Conservation (phyloP, 2,888 invertebrate species). For the Ichneumon xanthorius region DNA sequence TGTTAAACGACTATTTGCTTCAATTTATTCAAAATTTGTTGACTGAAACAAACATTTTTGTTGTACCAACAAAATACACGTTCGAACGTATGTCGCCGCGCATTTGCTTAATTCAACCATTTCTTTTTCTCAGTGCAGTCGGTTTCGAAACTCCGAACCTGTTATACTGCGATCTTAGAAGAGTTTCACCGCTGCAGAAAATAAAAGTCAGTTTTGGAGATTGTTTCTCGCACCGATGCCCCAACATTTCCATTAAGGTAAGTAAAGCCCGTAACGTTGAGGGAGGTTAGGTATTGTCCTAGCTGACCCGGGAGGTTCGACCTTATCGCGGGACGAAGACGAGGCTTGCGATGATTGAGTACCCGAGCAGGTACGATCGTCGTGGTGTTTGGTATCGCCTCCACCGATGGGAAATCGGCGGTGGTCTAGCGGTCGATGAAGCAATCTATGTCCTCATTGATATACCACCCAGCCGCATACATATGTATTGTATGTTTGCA, state of each 20-base stretch:
- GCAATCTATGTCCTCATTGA: conserved; percentile 54
- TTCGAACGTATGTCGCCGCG: too few species aligned
- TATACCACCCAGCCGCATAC: conserved; percentile 50
- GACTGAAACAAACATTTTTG: too few species aligned
- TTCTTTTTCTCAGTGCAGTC: too few species aligned
- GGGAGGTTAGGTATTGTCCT: neutral
- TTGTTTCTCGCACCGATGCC: too few species aligned
- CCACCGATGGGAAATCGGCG: conserved; percentile 63
- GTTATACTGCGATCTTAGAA: too few species aligned
- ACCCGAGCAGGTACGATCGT: conserved; percentile 49
- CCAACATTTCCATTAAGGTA: neutral
- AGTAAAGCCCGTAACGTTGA: neutral
- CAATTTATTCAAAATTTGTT: too few species aligned
- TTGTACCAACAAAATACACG: too few species aligned
- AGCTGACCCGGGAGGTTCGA: neutral
- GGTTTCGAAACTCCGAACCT: too few species aligned
- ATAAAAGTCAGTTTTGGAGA: too few species aligned
- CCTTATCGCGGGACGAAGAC: conserved; percentile 42
- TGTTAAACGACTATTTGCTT: too few species aligned
- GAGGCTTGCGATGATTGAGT: conserved; percentile 48
- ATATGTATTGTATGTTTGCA: conserved; percentile 65
- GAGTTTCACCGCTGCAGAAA: too few species aligned
- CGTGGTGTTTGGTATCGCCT: conserved; percentile 42
- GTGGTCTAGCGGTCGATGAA: conserved; percentile 60
- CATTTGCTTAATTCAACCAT: too few species aligned